Evolutionary conservation across 2,888 invertebrate genomes (phyloP), one percentile per base, ranked within the genome.

Genomic region (Copidosoma aretas): DNA sequence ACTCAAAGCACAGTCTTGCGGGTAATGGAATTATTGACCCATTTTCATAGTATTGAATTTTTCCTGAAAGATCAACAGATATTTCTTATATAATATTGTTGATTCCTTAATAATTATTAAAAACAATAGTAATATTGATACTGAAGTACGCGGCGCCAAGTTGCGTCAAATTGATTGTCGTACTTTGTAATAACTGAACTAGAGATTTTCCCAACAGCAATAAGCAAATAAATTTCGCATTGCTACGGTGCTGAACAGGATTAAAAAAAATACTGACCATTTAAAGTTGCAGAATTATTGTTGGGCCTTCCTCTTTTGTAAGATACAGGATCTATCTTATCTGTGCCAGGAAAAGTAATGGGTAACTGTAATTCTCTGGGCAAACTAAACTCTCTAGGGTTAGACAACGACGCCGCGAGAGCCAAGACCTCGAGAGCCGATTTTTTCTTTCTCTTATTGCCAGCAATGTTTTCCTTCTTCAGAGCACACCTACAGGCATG

Each of bases 371-470:
- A 88, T 78, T 95, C 93, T 59, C 89, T 86, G 0, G 97, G 95
- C 76, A 97, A 84, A 78, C 93, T 92, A 84, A 97, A 97, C 84
- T 97, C 95, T 75, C 88, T 89, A 0, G 97, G 97, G 86, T 97
- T 97, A 84, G 94, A 88, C 70, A 92, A 86, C 74, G 89, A 90
- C 1, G 95, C 96, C 0, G 93, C 94, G 76, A 91, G 88, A 62
- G 94, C 91, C 21, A 97, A 85, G 54, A 91, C 87, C 77, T 93
- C 91, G 81, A 97, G 87, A 0, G 94, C 91, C 32, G 79, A 80
- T 71, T 81, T 82, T 69, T 80, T 82, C 60, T 80, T 82, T 57
- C 76, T 80, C 53, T 79, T 79, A 60, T 75, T 77, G 15, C 73
- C 67, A 12, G 69, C 43, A 32, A 68, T 73, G 25, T 76, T 77